Evolutionary conservation across 2,888 invertebrate genomes (phyloP), one percentile per base, ranked within the genome.

Genomic region (Bombylius major): DNA sequence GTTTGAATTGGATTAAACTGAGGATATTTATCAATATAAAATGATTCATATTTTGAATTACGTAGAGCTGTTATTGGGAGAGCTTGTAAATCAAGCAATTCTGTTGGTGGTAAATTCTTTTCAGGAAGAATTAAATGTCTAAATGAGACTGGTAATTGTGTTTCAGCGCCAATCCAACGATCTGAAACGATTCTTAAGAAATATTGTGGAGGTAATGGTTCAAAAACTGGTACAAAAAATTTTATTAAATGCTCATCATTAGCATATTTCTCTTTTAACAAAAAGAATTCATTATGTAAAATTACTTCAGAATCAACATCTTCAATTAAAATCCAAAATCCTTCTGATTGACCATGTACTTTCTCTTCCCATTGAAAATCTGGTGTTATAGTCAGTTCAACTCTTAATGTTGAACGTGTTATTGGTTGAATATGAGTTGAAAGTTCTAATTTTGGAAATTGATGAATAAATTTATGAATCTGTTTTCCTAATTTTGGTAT

Each of bases 361-460:
- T 96, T 97, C 60, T 97, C 97, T 65, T 99, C 98, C 99, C 99
- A 99, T 67, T 97, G 93, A 75, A 99, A 99, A 75, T 99, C 98
- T 0, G 99, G 98, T 0, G 95, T 95, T 58, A 99, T 92, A 0
- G 97, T 97, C 14, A 99, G 76, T 73, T 99, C 98, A 0, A 99
- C 95, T 55, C 94, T 79, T 31, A 99, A 76, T 0, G 97, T 98
- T 3, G 90, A 87, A 55, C 90, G 74, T 0, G 99, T 99, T 61
- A 99, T 94, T 0, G 99, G 99, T 71, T 98, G 97, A 63, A 99
- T 95, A 69, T 98, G 95, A 0, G 98, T 97, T 0, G 94, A 87
- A 9, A 99, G 76, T 70, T 98, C 97, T 58, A 99, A 71, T 72
- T 96, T 96, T 0, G 99, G 99, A 69, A 96, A 92, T 75, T 97